Base-by-base conservation (phyloP, 1,140 invertebrate genomes). In the Bombyx mandarina region DNA sequence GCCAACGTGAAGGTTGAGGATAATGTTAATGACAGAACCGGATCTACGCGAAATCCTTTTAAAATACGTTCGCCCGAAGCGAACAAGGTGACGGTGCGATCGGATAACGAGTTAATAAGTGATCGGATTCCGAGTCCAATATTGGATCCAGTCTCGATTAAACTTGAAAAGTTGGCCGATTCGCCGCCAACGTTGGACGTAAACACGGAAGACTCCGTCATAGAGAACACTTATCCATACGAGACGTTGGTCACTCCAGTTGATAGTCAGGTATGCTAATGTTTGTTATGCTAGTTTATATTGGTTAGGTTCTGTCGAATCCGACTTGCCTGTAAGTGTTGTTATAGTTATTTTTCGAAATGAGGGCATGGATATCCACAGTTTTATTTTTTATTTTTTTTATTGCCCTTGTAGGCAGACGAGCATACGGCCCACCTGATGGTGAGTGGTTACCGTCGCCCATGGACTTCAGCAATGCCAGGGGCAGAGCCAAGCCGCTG, bases 191-290 rank as follows among this genome's bases (percentile, higher is more conserved):
- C n/a, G 10, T 56, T 49, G 18, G 52, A 51, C 47, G 44, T 52
- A 6, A 48, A 44, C 9, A 78, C 65, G 59, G 58, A 77, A 57
- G 73, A 80, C 12, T 76, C 76, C 55, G 65, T 82, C 44, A 82
- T 84, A 63, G 82, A 86, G 26, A 78, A 81, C 58, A 85, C 75
- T 7, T 82, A 71, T 73, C 75, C 74, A 8, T 54, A 74, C 46
- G 75, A 85, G 52, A 65, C 62, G 52, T 66, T 82, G 49, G 58
- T 75, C 6, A 73, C 78, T 1, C 76, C 75, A 12, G 66, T 77
- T 8, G 68, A 75, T 58, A 69, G 75, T 35, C 74, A 84, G 75
- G 81, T 82, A 59, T 1, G 26, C 26, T 5, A 5, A 35, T 35
- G 26, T 35, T 35, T 35, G 26, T 35, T 35, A 35, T 35, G 26